These are phyloP conservation scores for Ennomos fuscantarius DNA, from an alignment of 2,888 invertebrate genomes.

Conservation along the genomic window DNA sequence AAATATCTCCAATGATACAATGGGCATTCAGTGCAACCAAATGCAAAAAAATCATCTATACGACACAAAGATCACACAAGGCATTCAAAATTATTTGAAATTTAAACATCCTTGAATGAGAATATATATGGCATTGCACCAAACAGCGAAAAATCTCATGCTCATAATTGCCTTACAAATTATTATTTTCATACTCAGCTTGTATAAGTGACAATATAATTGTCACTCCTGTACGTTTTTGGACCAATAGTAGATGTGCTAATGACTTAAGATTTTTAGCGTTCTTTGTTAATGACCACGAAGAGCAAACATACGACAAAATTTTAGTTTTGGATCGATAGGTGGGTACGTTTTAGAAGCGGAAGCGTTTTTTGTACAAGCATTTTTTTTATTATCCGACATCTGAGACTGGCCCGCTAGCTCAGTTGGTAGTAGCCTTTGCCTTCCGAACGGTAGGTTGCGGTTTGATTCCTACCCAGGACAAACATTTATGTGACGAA, in stretches of 20 bases:
- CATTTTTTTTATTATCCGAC: too few relatives aligned
- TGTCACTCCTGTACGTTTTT: conserved; percentile 25
- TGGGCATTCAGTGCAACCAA: conserved; percentile 9
- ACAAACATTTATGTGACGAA: too few relatives aligned
- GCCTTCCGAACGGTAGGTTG: too few relatives aligned
- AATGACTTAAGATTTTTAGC: conserved; percentile 53
- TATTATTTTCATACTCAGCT: conserved; percentile 19
- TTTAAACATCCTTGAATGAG: conserved; percentile 20
- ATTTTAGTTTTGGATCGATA: conserved; percentile 46
- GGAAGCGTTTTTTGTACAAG: conserved; percentile 30
- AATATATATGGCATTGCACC: conserved; percentile 14
- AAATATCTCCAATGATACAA: too few relatives aligned
- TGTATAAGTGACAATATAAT: conserved; percentile 28
- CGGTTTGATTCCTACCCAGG: too few relatives aligned
- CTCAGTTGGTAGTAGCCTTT: too few relatives aligned
- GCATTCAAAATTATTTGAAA: conserved; percentile 21
- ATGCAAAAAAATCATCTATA: conserved; percentile 8
- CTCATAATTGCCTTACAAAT: conserved; percentile 23
- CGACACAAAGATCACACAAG: conserved; percentile 15
- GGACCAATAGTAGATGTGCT: conserved; percentile 41
- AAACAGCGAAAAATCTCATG: conserved; percentile 3
- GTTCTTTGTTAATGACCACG: conserved; percentile 64
- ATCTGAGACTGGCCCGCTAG: too few relatives aligned
- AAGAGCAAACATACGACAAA: conserved; percentile 55
- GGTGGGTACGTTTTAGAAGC: conserved; percentile 27